Percentiles rank a stretch among this genome's conserved stretches.
Conservation (phyloP, 1,140 invertebrate genomes). For the Anadara kagoshimensis region DNA sequence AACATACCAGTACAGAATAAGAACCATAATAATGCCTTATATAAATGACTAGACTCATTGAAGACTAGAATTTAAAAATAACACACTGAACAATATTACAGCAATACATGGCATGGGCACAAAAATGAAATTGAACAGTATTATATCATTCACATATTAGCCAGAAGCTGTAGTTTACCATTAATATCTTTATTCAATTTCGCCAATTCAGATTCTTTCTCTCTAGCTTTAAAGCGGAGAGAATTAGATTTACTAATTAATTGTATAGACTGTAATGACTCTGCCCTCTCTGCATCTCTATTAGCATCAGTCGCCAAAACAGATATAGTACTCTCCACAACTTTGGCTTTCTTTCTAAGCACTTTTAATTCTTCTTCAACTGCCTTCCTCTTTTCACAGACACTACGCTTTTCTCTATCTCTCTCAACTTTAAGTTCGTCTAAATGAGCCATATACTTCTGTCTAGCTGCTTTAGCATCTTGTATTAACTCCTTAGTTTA, state of each 20-base stretch:
- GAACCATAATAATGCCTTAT: too few species aligned
- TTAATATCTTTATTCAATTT: not conserved
- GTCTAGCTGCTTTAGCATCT: conserved; percentile 7
- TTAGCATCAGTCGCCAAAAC: not conserved
- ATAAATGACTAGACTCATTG: too few species aligned
- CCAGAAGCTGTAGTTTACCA: not conserved
- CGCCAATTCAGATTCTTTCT: not conserved
- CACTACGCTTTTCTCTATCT: not conserved
- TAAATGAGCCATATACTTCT: not conserved
- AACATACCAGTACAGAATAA: too few species aligned
- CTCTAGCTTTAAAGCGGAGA: not conserved
- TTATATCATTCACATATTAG: conserved; percentile 4
- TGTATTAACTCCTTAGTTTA: conserved; percentile 1
- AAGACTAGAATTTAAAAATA: too few species aligned
- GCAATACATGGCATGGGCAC: too few species aligned
- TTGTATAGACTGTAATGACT: not conserved
- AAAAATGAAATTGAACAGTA: too few species aligned
- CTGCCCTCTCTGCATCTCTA: not conserved
- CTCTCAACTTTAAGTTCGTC: not conserved
- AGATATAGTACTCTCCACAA: not conserved
- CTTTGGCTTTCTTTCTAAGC: not conserved
- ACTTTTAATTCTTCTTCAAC: not conserved
- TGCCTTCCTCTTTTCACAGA: not conserved
- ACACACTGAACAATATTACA: too few species aligned
- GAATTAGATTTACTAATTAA: not conserved